phyloP scores from a whole-genome alignment of 2,113 vertebrate species.

The Synchiropus splendidus region DNA sequence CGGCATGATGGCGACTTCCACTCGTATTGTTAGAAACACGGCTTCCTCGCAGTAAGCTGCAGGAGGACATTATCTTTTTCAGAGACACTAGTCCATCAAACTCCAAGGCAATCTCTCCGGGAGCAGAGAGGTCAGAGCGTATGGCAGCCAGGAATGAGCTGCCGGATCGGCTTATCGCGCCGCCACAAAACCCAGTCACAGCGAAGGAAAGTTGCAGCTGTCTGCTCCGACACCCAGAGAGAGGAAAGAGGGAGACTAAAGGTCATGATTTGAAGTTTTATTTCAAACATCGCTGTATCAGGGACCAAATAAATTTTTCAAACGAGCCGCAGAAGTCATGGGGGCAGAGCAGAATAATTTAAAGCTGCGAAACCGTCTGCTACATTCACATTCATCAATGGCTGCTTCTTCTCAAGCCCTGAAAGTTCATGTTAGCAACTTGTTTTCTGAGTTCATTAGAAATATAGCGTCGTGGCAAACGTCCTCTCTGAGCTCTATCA shows the following conservation, averaged over 20 bases:
- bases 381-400: constrained; percentile 20
- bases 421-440: too few species aligned
- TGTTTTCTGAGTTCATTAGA: too few species aligned
- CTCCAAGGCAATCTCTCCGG: constrained; percentile 52
- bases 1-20: constrained; percentile 26
- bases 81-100: constrained; percentile 54
- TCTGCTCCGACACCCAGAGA: constrained; percentile 36
- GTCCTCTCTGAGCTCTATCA: constrained; percentile 27
- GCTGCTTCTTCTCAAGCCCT: neutral
- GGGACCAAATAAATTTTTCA: constrained; percentile 27
- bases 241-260: constrained; percentile 32
- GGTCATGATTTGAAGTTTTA: constrained; percentile 44
- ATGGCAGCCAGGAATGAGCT: constrained; percentile 23
- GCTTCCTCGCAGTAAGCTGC: constrained; percentile 32
- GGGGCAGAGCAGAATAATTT: constrained; percentile 23
- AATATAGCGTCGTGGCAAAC: constrained; percentile 28
- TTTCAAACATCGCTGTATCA: constrained; percentile 47
- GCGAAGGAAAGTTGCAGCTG: constrained; percentile 44
- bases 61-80: constrained; percentile 43
- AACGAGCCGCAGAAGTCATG: constrained; percentile 9
- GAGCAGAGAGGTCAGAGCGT: constrained; percentile 49
- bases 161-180: constrained; percentile 51
- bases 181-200: constrained; percentile 38
- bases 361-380: constrained; percentile 4
- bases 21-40: neutral